phyloP scores from a whole-genome alignment of 2,113 vertebrate species.

The Pogonocichla stellata region DNA sequence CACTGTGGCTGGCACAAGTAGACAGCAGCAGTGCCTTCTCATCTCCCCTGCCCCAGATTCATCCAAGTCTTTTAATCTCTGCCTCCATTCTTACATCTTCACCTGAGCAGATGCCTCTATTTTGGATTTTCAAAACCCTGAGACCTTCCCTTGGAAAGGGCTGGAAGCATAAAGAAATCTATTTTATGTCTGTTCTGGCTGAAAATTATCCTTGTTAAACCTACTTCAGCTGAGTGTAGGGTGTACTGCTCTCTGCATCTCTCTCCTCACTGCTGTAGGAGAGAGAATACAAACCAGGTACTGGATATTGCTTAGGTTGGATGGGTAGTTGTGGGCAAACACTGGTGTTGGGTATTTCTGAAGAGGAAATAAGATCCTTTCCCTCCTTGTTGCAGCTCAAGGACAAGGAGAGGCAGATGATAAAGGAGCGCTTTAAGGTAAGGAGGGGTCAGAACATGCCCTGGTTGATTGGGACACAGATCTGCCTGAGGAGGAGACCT shows the following conservation, averaged over 20 bases:
- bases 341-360: background rate
- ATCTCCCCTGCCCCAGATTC: background rate
- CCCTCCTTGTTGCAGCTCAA: conserved; percentile 81
- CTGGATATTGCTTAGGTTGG: background rate
- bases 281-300: background rate
- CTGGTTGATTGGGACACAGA: background rate
- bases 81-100: background rate
- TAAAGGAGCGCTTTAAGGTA: conserved; percentile 99
- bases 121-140: background rate
- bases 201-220: background rate
- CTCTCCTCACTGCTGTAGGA: background rate
- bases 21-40: background rate
- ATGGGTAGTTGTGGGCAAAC: background rate
- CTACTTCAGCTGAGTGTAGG: background rate
- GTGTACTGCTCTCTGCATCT: background rate
- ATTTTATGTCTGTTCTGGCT: background rate
- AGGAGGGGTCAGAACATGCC: background rate
- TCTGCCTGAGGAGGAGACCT: background rate
- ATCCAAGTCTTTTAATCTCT: background rate
- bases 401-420: conserved; percentile 96
- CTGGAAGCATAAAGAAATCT: background rate
- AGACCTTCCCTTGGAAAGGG: background rate
- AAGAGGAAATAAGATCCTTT: background rate
- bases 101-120: background rate
- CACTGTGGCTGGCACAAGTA: background rate